Evolutionary conservation across 2,113 vertebrate genomes (phyloP).

Genomic region (Syrrhaptes paradoxus): DNA sequence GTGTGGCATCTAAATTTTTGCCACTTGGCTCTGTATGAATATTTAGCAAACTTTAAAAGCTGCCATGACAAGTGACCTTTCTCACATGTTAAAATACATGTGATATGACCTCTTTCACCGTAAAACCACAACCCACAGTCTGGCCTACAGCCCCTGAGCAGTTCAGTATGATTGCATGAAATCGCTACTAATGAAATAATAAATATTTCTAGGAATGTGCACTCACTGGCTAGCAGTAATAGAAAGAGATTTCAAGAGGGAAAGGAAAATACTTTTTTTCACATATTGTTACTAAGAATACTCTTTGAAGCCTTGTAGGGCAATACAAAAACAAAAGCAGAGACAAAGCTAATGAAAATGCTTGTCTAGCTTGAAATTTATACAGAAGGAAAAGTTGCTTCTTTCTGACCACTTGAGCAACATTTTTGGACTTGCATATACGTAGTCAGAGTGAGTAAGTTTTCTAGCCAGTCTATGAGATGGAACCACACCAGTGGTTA

Average conservation of each 20-base stretch:
- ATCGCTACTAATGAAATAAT: not conserved
- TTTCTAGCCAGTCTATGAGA: not conserved
- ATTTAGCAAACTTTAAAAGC: not conserved
- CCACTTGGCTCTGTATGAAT: not conserved
- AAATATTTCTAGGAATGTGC: not conserved
- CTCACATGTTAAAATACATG: not conserved
- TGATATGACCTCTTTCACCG: not conserved
- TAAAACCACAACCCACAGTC: not conserved
- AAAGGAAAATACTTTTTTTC: not conserved
- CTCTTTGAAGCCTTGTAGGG: not conserved
- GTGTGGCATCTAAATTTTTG: not conserved
- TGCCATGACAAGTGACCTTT: constrained; percentile 8
- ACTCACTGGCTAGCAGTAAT: not conserved
- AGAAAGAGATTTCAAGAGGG: not conserved
- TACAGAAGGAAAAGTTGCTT: not conserved
- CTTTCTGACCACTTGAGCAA: not conserved
- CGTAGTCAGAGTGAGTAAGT: not conserved
- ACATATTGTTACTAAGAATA: not conserved
- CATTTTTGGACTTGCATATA: not conserved
- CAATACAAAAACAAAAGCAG: not conserved
- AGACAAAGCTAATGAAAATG: not conserved
- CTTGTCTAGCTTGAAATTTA: not conserved
- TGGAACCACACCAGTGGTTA: not conserved
- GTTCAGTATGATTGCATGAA: not conserved
- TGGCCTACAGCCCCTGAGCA: not conserved